Percentiles rank a stretch among this genome's conserved stretches.
Evolutionary conservation across 1,140 invertebrate genomes (phyloP).

Genomic region (Bradynema listronoti): DNA sequence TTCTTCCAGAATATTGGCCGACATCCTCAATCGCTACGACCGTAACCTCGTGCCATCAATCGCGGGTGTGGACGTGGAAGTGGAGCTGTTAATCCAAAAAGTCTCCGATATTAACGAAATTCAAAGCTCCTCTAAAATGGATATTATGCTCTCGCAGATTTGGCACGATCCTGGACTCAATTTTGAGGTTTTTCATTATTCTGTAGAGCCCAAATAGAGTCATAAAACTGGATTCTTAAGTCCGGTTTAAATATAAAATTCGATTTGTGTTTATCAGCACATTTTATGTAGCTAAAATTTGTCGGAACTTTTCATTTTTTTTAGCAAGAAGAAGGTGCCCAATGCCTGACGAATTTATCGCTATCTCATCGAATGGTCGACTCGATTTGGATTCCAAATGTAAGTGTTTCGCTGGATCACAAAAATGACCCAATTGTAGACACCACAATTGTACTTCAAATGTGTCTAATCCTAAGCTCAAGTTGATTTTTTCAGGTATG

Average conservation of each 20-base stretch:
- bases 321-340: constrained; percentile 54
- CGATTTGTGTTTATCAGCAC: too few species aligned
- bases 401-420: too few species aligned
- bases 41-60: constrained; percentile 54
- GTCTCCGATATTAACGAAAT: constrained; percentile 56
- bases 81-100: constrained; percentile 53
- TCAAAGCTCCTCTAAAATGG: constrained; percentile 52
- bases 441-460: too few species aligned
- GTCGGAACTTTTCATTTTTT: constrained; percentile 12
- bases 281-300: constrained; percentile 11
- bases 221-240: too few species aligned
- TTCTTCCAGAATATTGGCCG: constrained; percentile 52
- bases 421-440: too few species aligned
- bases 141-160: constrained; percentile 54
- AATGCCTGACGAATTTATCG: constrained; percentile 53
- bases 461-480: constrained; percentile 26
- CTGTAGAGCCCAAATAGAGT: constrained; percentile 13
- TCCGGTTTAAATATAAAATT: too few species aligned
- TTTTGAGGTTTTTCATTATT: constrained; percentile 40
- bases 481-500: constrained; percentile 19
- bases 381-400: constrained; percentile 46
- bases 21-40: constrained; percentile 52
- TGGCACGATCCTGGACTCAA: constrained; percentile 56
- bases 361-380: constrained; percentile 56
- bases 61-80: constrained; percentile 55